Conservation (phyloP, 2,113 vertebrate species). For the Papio anubis region DNA sequence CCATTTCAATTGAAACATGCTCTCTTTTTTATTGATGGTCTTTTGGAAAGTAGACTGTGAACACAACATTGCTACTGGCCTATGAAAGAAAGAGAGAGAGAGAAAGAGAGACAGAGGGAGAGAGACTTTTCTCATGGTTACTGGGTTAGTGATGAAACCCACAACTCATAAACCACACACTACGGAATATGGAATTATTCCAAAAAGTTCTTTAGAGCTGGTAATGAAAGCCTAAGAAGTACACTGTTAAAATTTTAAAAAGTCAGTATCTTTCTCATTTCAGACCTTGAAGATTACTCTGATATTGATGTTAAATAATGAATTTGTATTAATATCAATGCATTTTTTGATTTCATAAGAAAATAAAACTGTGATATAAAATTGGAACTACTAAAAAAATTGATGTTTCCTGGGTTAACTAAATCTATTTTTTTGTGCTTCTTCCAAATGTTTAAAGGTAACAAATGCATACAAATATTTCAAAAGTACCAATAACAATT, state of each 20-base stretch:
- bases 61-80: conserved; percentile 51
- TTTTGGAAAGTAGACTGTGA: conserved; percentile 66
- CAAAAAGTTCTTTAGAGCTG: conserved; percentile 53
- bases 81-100: background rate
- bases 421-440: conserved; percentile 80
- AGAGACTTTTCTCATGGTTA: conserved; percentile 22
- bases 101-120: background rate
- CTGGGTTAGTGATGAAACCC: conserved; percentile 61
- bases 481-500: conserved; percentile 76
- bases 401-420: conserved; percentile 74
- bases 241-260: conserved; percentile 60
- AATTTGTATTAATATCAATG: conserved; percentile 50
- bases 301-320: conserved; percentile 65
- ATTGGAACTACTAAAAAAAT: conserved; percentile 66
- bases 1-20: conserved; percentile 52
- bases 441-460: conserved; percentile 76
- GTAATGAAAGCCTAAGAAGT: conserved; percentile 58
- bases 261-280: conserved; percentile 46
- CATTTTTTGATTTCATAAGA: conserved; percentile 64
- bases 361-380: conserved; percentile 77
- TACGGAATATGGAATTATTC: conserved; percentile 34
- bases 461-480: conserved; percentile 81
- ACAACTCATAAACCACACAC: conserved; percentile 54
- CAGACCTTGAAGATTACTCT: conserved; percentile 37
- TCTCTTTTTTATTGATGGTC: conserved; percentile 49